phyloP scores from a whole-genome alignment of 1,140 invertebrate species.

The Drosophila willistoni region DNA sequence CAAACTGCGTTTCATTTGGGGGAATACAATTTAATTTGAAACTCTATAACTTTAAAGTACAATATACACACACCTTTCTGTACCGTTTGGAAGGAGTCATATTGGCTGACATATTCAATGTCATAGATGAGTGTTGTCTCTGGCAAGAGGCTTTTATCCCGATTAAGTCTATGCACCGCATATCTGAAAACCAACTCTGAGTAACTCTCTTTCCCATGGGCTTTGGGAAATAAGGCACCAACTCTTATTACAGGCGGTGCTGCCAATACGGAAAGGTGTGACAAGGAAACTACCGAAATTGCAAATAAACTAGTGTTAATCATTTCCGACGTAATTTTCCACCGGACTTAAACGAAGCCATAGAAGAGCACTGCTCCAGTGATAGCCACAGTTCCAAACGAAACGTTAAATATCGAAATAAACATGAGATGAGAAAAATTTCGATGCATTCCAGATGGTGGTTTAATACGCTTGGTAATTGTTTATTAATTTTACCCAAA shows the following conservation, averaged over 20 bases:
- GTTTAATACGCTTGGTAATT: no score
- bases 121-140: slow-evolving; percentile 94
- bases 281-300: not conserved
- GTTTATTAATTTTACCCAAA: no score
- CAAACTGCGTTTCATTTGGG: slow-evolving; percentile 87
- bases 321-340: not conserved
- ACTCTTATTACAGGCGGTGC: slow-evolving; percentile 40
- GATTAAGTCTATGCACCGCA: slow-evolving; percentile 95
- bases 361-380: not conserved
- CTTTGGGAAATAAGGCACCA: slow-evolving; percentile 92
- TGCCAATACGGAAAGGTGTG: not conserved
- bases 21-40: not conserved
- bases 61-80: slow-evolving; percentile 89
- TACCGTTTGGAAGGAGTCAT: slow-evolving; percentile 93
- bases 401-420: no score
- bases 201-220: slow-evolving; percentile 89
- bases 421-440: no score
- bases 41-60: no score
- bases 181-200: slow-evolving; percentile 94
- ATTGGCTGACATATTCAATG: slow-evolving; percentile 92
- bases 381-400: no score
- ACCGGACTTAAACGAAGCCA: not conserved
- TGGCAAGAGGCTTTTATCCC: slow-evolving; percentile 90
- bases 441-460: no score
- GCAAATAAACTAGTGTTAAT: not conserved